phyloP scores from a whole-genome alignment of 2,113 vertebrate species.

The Notechis scutatus region DNA sequence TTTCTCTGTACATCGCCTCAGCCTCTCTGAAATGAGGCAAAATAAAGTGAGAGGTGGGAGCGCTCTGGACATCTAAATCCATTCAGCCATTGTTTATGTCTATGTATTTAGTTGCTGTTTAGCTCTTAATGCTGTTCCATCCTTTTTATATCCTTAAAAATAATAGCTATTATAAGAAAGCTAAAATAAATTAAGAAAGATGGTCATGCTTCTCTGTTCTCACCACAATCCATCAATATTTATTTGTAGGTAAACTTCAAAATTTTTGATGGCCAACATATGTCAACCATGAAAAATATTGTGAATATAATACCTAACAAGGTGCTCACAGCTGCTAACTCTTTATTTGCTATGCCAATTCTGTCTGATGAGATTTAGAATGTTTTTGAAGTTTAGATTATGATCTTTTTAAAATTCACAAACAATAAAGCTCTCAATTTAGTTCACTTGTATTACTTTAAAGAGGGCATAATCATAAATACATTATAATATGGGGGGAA shows the following conservation, averaged over 20 bases:
- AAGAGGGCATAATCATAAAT: background rate
- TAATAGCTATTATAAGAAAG: background rate
- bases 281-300: background rate
- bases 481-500: background rate
- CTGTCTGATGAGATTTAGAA: conserved; percentile 39
- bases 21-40: background rate
- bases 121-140: background rate
- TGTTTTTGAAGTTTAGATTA: conserved; percentile 44
- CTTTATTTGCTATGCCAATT: conserved; percentile 51
- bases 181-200: background rate
- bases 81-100: background rate
- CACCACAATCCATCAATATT: background rate
- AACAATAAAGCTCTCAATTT: conserved; percentile 46
- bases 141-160: background rate
- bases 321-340: conserved; percentile 31
- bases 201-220: background rate
- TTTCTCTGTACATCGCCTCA: background rate
- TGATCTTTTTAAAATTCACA: conserved; percentile 49
- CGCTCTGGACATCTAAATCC: background rate
- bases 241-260: background rate
- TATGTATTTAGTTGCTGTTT: background rate
- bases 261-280: background rate
- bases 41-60: background rate
- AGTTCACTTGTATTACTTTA: background rate
- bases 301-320: conserved; percentile 17